Evolutionary conservation across 2,113 vertebrate species (phyloP).

Genomic region (Vulpes vulpes): DNA sequence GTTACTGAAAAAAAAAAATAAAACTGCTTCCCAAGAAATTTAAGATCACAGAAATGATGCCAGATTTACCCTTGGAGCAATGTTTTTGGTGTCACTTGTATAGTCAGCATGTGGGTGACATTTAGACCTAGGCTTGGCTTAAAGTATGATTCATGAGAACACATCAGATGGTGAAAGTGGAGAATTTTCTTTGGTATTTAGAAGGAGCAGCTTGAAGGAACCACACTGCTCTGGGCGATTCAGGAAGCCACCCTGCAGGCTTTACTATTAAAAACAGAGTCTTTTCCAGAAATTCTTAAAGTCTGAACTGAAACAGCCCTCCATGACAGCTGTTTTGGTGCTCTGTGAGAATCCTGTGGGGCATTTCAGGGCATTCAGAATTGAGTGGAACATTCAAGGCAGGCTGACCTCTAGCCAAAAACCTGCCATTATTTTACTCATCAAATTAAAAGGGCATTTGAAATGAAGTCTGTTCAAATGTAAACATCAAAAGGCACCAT

Average conservation of each 20-base stretch:
- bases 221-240: accelerated
- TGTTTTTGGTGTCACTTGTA: background rate
- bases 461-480: background rate
- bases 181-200: conserved; percentile 45
- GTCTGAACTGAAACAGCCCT: background rate
- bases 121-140: conserved; percentile 66
- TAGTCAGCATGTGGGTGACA: conserved; percentile 59
- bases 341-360: background rate
- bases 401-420: background rate
- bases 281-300: background rate
- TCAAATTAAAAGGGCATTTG: background rate
- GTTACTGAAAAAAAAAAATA: background rate
- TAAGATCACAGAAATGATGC: background rate
- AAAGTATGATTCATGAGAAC: conserved; percentile 37
- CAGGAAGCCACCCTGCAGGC: background rate
- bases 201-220: conserved; percentile 47
- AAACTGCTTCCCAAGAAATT: background rate
- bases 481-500: background rate
- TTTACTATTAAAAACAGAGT: background rate
- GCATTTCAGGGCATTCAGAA: background rate
- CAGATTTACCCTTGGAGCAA: background rate
- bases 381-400: background rate
- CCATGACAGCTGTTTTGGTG: background rate
- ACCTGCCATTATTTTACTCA: background rate
- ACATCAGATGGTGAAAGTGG: conserved; percentile 50